phyloP scores from a whole-genome alignment of 2,888 invertebrate species.

The Ctena decussata region DNA sequence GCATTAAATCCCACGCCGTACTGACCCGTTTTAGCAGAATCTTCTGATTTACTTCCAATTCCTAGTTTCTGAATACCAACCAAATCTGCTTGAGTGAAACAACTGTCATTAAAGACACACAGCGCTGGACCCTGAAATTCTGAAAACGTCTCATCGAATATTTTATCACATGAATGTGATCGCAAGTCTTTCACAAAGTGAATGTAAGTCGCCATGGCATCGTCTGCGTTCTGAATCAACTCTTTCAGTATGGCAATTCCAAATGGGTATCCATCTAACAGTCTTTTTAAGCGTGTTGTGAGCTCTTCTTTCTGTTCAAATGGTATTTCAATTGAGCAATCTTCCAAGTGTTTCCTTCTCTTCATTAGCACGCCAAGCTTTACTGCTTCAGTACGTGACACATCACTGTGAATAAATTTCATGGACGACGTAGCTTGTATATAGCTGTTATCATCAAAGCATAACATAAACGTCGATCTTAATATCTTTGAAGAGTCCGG shows the following conservation, averaged over 20 bases:
- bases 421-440: constrained; percentile 61
- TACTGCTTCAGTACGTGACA: constrained; percentile 19
- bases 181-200: constrained; percentile 80
- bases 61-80: constrained; percentile 75
- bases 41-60: constrained; percentile 74
- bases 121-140: constrained; percentile 78
- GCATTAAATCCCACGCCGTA: constrained; percentile 82
- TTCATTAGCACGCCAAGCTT: constrained; percentile 30
- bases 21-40: constrained; percentile 75
- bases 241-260: constrained; percentile 83
- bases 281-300: constrained; percentile 77
- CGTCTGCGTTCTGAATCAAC: constrained; percentile 84
- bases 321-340: constrained; percentile 59
- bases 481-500: constrained; percentile 73
- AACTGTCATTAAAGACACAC: constrained; percentile 75
- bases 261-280: constrained; percentile 80
- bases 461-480: constrained; percentile 56
- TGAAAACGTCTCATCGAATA: constrained; percentile 10
- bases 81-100: constrained; percentile 72
- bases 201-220: constrained; percentile 82
- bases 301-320: constrained; percentile 82
- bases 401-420: constrained; percentile 62
- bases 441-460: constrained; percentile 72
- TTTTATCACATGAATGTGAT: background rate
- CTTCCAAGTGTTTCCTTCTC: constrained; percentile 67